Conservation (phyloP, 1,140 invertebrate species). For the Apocrypta bakeri region DNA sequence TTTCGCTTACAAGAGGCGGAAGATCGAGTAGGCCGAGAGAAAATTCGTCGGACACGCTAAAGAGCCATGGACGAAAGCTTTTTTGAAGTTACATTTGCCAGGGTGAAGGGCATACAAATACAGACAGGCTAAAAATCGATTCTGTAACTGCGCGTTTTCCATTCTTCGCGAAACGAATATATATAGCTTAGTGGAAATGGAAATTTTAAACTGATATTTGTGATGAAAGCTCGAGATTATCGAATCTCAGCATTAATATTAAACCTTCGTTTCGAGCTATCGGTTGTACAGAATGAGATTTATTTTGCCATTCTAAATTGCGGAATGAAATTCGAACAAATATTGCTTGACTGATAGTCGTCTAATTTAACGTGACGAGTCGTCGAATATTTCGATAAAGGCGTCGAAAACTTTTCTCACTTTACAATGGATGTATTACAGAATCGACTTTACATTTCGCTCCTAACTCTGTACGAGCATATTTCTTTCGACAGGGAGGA, state of each 20-base stretch:
- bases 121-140: slow-evolving; percentile 18
- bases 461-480: not conserved
- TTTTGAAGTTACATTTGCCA: slow-evolving; percentile 6
- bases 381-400: not conserved
- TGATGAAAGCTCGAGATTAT: too few species aligned
- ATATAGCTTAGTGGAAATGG: too few species aligned
- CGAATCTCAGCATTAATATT: too few species aligned
- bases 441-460: slow-evolving; percentile 33
- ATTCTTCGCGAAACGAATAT: not conserved
- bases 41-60: not conserved
- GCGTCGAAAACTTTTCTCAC: not conserved
- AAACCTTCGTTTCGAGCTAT: too few species aligned
- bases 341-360: too few species aligned
- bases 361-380: too few species aligned
- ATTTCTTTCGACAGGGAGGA: not conserved
- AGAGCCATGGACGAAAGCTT: not conserved
- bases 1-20: not conserved
- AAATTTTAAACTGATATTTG: too few species aligned
- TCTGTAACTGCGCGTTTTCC: slow-evolving; percentile 14
- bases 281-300: too few species aligned
- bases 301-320: too few species aligned
- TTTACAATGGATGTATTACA: slow-evolving; percentile 7
- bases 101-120: not conserved
- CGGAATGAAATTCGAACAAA: too few species aligned
- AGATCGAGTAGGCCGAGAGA: not conserved